Evolutionary conservation across 37 sponge, comb jelly and placozoan genomes (phyloP).

Genomic region (Oopsacas minuta): DNA sequence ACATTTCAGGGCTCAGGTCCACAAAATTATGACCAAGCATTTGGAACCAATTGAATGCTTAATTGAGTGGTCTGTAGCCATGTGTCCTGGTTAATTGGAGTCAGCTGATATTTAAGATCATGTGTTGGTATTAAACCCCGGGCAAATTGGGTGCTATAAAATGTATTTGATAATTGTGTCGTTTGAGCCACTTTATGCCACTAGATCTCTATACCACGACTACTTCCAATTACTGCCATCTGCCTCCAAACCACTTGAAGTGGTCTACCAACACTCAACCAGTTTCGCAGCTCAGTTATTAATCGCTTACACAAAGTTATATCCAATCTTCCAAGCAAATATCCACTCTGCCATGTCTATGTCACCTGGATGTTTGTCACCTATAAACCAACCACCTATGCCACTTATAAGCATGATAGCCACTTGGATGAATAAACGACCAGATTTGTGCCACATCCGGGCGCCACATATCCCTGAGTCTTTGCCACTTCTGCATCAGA

Average conservation of each 20-base stretch:
- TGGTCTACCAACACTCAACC: background rate
- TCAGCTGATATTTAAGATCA: no score
- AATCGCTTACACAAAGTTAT: background rate
- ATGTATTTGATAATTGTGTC: no score
- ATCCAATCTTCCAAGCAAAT: background rate
- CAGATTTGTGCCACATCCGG: background rate
- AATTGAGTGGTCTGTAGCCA: no score
- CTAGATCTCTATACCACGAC: background rate
- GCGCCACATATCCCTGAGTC: background rate
- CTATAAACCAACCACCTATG: background rate
- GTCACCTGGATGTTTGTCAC: background rate
- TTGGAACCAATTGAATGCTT: no score
- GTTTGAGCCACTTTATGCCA: no score
- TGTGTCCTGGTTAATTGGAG: no score
- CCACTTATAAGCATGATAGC: slow-evolving; percentile 16
- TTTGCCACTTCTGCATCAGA: background rate
- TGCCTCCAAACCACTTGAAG: slow-evolving; percentile 10
- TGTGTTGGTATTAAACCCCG: no score
- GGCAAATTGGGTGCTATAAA: no score
- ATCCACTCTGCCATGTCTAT: background rate
- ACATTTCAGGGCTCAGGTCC: no score
- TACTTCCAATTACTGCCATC: slow-evolving; percentile 1
- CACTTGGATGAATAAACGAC: background rate
- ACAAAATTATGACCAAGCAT: no score
- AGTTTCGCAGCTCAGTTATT: background rate